These are phyloP conservation scores for Sialis fuliginosa DNA, from an alignment of 2,888 invertebrate species.

Conservation along the genomic window DNA sequence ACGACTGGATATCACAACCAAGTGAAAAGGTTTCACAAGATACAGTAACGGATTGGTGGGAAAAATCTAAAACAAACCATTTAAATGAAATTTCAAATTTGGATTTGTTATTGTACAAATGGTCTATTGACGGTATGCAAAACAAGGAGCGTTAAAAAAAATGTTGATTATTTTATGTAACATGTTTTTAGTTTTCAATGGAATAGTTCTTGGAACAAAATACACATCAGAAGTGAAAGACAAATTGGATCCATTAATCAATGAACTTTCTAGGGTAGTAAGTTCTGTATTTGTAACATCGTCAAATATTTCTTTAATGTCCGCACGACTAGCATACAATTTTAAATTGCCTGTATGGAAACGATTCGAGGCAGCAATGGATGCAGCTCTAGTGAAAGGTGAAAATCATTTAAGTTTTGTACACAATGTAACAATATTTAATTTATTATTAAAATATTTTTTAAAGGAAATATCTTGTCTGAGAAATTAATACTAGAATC, in stretches of 20 bases:
- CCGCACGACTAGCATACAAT: conserved; percentile 43
- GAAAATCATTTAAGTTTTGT: conserved; percentile 12
- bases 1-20: conserved; percentile 36
- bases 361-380: conserved; percentile 50
- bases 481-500: conserved; percentile 20
- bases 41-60: conserved; percentile 22
- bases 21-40: conserved; percentile 35
- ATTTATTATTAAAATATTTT: conserved; percentile 9
- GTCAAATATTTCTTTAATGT: conserved; percentile 46
- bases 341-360: conserved; percentile 51
- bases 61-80: conserved; percentile 13
- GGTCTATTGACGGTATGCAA: conserved; percentile 60
- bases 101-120: conserved; percentile 53
- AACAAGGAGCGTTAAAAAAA: not conserved
- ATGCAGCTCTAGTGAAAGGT: conserved; percentile 41
- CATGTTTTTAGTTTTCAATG: conserved; percentile 19
- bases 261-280: conserved; percentile 39
- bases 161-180: not conserved
- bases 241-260: conserved; percentile 27
- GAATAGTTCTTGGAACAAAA: conserved; percentile 24
- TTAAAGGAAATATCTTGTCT: conserved; percentile 33
- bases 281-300: conserved; percentile 59
- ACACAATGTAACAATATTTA: not conserved
- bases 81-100: conserved; percentile 30
- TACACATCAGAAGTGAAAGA: conserved; percentile 14